Base-by-base conservation (phyloP, 2,888 invertebrate genomes). In the Leptinotarsa peninsularis region DNA sequence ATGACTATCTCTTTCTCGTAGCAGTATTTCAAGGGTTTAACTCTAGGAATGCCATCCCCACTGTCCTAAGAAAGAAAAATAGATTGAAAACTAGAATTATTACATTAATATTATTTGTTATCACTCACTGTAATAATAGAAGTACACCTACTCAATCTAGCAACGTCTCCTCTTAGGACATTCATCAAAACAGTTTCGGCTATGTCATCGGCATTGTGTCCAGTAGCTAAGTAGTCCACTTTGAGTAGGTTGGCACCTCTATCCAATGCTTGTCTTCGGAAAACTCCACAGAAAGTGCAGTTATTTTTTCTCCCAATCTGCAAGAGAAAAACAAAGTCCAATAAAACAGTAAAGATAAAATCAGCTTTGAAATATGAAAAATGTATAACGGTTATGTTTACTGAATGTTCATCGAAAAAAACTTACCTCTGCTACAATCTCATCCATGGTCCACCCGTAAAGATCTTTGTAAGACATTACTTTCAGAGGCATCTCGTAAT, bases 391-490 rank as follows among this genome's bases (percentile, higher is more conserved):
- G 33, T 33, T 33, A 33, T 33, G 33, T 33, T 33, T 27, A 27
- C 27, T 33, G 5, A 33, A 33, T 33, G 33, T 5, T 33, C 7
- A 33, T 33, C 1, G 21, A 27, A 33, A 33, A 33, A 33, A 5
- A 33, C 67, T 58, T 66, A 95, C 94, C 88, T 94, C 93, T 63
- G 91, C 91, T 0, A 99, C 99, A 87, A 99, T 99, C 84, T 95
- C 95, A 90, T 99, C 99, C 98, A 98, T 98, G 4, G 99, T 98
- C 99, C 99, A 99, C 0, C 98, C 98, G 90, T 99, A 99, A 4
- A 99, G 90, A 83, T 99, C 98, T 89, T 98, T 95, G 86, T 99
- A 99, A 0, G 98, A 98, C 10, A 99, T 90, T 77, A 99, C 97
- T 90, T 96, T 98, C 58, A 99, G 89, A 1, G 97, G 94, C 90